Evolutionary conservation across 2,113 vertebrate genomes (phyloP), one percentile per base, ranked within the genome.

Genomic region (Nothocercus julius): DNA sequence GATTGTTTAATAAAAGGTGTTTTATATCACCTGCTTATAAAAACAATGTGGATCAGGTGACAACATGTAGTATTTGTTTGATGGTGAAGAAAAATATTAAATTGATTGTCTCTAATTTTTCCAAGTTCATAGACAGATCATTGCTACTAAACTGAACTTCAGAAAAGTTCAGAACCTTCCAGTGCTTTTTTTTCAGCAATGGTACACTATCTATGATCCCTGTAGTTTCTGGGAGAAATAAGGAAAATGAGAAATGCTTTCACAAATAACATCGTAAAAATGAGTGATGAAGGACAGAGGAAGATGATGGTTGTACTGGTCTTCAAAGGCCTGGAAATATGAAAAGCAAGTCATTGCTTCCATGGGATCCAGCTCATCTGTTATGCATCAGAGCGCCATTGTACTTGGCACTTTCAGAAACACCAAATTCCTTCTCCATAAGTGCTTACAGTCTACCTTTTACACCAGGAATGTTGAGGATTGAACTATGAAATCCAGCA

Each of bases 221-320:
- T 79, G 30, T 63, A 10, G 6, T 42, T 95, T 90, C 64, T 54
- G 40, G 82, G 42, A 64, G 18, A 86, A 24, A 82, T 4, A 44
- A 75, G 70, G 89, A 90, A 68, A 84, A 9, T 72, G 56, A 91
- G 74, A 79, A 67, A 40, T 82, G 27, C 67, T 96, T 93, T 87
- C 78, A 93, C 44, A 80, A 85, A 92, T 75, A 86, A 44, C 19
- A 36, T 24, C 28, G 13, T 88, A 67, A 92, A 87, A 85, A 70
- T 12, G 19, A 67, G 30, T 79, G 76, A 54, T 47, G 63, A 90
- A 78, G 76, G 58, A 87, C 77, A 83, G 68, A 85, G 79, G 18
- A n/a, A 85, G 72, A 80, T 64, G 30, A 40, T 74, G 70, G 30
- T 51, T 25, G n/a, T 38, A 30, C 51, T 74, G 38, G 51, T 88